Evolutionary conservation across 2,888 invertebrate species (phyloP).

Genomic region (Micoletzkya japonica): DNA sequence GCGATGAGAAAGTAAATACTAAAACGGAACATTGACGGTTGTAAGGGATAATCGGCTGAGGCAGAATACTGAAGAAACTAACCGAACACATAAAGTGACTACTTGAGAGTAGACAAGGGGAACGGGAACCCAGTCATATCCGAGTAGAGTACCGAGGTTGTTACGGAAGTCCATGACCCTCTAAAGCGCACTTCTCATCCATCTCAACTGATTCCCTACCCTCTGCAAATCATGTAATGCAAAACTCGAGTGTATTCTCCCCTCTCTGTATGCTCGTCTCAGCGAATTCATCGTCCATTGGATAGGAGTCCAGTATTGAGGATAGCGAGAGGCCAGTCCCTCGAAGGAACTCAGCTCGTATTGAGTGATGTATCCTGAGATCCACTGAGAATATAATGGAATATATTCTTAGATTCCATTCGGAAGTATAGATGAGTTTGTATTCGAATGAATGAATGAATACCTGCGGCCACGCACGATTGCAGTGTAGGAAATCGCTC

Average conservation of each 20-base stretch:
- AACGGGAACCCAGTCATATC: conserved; percentile 25
- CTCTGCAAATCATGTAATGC: conserved; percentile 22
- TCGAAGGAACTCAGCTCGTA: conserved; percentile 4
- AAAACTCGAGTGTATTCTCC: conserved; percentile 4
- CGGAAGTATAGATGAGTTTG: not conserved
- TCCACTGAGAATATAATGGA: not conserved
- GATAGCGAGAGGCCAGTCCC: conserved; percentile 9
- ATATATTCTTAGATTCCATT: not conserved
- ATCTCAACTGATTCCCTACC: not conserved
- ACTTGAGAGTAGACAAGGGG: conserved; percentile 26
- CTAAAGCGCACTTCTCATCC: too few species aligned
- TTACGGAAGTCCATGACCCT: conserved; percentile 7
- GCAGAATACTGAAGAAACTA: too few species aligned
- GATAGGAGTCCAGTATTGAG: conserved; percentile 26
- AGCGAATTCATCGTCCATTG: conserved; percentile 21
- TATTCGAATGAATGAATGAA: not conserved
- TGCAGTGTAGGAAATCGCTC: conserved; percentile 27
- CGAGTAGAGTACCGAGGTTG: conserved; percentile 23
- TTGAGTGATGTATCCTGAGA: conserved; percentile 18
- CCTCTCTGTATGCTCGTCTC: conserved; percentile 19
- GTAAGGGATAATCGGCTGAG: not conserved
- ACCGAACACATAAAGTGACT: conserved; percentile 18
- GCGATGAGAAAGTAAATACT: conserved; percentile 23
- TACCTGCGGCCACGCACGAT: conserved; percentile 18
- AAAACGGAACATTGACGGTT: not conserved